Base-by-base conservation (phyloP, 2,888 invertebrate genomes). In the Escarpia spicata region DNA sequence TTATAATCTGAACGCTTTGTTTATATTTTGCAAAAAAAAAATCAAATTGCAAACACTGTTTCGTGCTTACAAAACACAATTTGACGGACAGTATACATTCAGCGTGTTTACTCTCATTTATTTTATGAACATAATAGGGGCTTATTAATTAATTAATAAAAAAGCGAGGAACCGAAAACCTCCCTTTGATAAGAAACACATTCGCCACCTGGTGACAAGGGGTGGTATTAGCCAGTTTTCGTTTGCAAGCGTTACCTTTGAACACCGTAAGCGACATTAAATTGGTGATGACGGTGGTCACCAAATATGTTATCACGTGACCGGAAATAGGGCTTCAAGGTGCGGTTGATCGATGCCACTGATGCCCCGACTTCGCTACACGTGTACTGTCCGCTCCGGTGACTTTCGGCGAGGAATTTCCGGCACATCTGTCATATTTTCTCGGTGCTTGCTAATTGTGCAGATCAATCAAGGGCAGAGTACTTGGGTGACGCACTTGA, bases 391-490 rank as follows among this genome's bases (percentile, higher is more conserved):
- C 75, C 75, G 75, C 75, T 75, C n/a, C 26, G n/a, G 75, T 75
- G 75, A 26, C 6, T 75, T 26, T 75, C 75, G 75, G 75, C 26
- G 75, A 75, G 75, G 75, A 26, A 75, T 75, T 75, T 75, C 75
- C 75, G 75, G 19, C 75, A 75, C 75, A 75, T 75, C 75, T 75
- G 75, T 75, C 75, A 75, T 75, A 19, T 75, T 75, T 75, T 75
- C 75, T 75, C 75, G 26, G 75, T 75, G 75, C 75, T 75, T 15
- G 75, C 75, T 75, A 75, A 75, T 75, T 75, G 75, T n/a, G 75
- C n/a, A 75, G 75, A 75, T 75, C 75, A 75, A 75, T 75, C 75
- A 75, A n/a, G 75, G 75, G 26, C 75, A 26, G 75, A 26, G 19
- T 26, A 75, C 75, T 75, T 26, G 75, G 15, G 75, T 75, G 75